These are phyloP conservation scores for Arizona elegans DNA, from an alignment of 2,113 vertebrate species.

Conservation along the genomic window DNA sequence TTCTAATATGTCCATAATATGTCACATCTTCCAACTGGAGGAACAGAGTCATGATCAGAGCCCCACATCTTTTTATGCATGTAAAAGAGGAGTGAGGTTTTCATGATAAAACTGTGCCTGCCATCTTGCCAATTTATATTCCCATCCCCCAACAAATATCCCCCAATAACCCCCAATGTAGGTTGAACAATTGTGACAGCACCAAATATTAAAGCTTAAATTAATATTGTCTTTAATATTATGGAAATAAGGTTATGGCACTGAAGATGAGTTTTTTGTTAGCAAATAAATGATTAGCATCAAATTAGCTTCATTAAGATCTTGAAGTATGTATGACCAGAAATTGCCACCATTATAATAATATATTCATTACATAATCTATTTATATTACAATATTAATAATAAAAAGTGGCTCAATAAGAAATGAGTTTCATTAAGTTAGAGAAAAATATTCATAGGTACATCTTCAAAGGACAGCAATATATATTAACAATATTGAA, in stretches of 20 bases:
- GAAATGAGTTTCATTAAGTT: background rate
- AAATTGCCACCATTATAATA: background rate
- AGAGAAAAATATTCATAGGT: background rate
- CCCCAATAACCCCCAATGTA: background rate
- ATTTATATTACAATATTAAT: background rate
- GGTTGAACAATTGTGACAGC: background rate
- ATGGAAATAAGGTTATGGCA: background rate
- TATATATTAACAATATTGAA: background rate
- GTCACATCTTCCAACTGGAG: background rate
- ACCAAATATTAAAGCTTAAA: background rate
- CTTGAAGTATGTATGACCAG: background rate
- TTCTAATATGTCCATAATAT: background rate
- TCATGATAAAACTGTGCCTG: background rate
- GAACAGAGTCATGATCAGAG: background rate
- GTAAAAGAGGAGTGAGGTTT: background rate
- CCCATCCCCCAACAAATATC: background rate
- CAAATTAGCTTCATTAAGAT: background rate
- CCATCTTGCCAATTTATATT: background rate
- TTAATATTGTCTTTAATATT: background rate
- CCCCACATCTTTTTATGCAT: background rate
- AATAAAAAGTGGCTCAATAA: background rate
- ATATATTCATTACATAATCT: background rate
- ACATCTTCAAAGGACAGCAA: background rate
- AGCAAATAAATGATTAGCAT: background rate
- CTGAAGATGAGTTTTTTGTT: background rate